These are phyloP conservation scores for Scaptomyza cyrtandrae DNA, from an alignment of 2,888 invertebrate species.

Conservation along the genomic window DNA sequence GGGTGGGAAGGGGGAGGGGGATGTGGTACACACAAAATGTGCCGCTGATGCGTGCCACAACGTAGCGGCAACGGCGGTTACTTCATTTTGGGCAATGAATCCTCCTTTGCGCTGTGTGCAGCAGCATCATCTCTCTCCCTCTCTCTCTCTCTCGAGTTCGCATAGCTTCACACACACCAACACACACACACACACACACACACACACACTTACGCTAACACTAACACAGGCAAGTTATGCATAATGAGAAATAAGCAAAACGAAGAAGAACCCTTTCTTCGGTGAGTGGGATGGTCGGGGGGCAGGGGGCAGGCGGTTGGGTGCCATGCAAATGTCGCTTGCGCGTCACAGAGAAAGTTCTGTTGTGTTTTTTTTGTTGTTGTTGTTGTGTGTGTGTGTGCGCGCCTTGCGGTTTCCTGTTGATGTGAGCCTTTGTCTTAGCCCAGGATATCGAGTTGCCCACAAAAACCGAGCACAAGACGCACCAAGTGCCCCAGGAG, in stretches of 20 bases:
- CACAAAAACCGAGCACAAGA: constrained; percentile 22
- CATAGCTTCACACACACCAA: constrained; percentile 26
- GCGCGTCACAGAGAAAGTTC: constrained; percentile 44
- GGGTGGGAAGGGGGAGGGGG: not conserved
- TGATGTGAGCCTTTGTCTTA: constrained; percentile 78
- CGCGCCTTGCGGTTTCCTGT: constrained; percentile 72
- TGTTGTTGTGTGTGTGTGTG: constrained; percentile 28
- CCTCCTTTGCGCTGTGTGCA: constrained; percentile 3
- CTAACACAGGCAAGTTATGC: constrained; percentile 29
- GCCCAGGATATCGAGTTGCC: constrained; percentile 69
- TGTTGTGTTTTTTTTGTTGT: constrained; percentile 9
- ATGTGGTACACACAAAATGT: constrained; percentile 36
- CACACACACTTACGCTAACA: not conserved
- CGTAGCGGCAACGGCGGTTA: constrained; percentile 54
- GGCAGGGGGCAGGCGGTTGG: accelerated
- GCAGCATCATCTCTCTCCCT: constrained; percentile 3
- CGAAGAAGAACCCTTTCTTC: constrained; percentile 23
- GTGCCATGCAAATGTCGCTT: constrained; percentile 50
- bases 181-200: constrained; percentile 13
- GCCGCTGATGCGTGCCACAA: constrained; percentile 69
- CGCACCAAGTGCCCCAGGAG: not conserved
- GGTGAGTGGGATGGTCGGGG: too few relatives aligned
- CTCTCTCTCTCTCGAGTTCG: constrained; percentile 12
- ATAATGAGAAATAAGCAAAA: constrained; percentile 73
- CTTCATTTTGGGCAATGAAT: constrained; percentile 45